Evolutionary conservation across 2,888 invertebrate species (phyloP), one percentile per base, ranked within the genome.

Genomic region (Xestia rhomboidea): DNA sequence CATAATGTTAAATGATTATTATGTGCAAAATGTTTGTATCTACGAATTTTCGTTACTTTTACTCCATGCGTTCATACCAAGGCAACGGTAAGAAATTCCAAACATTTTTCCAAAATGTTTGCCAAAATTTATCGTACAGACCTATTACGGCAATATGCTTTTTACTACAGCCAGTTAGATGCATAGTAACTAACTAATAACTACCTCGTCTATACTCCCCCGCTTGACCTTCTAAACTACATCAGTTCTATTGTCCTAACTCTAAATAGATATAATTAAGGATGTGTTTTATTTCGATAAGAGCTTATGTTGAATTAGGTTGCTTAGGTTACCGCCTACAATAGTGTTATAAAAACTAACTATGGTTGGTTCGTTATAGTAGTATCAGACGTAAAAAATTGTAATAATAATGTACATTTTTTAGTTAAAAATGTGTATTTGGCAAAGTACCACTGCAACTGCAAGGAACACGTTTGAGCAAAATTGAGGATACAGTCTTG

Each of bases 231-330:
- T 76, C 67, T 27, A 41, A 57, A 38, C n/a, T 79, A 27, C 68
- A 79, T 76, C 63, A 73, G 13, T 15, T 51, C 70, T n/a, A 81
- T 81, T 81, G 73, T 84, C n/a, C 27, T 57, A 34, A 66, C 66
- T 49, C 68, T 69, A 70, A 81, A 70, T 60, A 57, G 38, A 49
- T 72, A 70, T 84, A 81, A 84, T 73, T 73, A 73, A 13, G 54
- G 62, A 68, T 77, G 68, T 72, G 3, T 64, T 41, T 54, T 64
- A 63, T 49, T 76, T 64, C 24, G 44, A 5, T 27, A 34, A 27
- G 38, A 68, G 49, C n/a, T 21, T 49, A 27, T 44, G 10, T 41
- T 68, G 41, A 49, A 68, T 64, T 15, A n/a, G n/a, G n/a, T n/a
- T n/a, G n/a, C n/a, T n/a, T n/a, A n/a, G 27, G 27, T 24, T 80